These are phyloP conservation scores for fruit fly (Drosophila melanogaster) DNA, from an alignment of 1,140 invertebrate genomes.

Conservation along the genomic window DNA sequence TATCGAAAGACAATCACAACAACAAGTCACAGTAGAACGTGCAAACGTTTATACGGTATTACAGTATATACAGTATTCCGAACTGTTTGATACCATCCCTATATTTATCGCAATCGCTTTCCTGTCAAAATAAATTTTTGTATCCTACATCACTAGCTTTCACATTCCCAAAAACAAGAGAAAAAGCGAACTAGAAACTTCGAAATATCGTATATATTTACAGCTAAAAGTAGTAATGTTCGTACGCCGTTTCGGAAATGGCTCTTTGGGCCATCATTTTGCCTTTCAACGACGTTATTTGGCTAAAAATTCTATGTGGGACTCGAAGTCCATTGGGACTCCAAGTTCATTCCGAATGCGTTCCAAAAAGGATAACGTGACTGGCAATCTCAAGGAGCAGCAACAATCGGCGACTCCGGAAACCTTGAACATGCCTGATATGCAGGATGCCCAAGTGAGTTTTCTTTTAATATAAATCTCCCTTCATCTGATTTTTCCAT, in stretches of 20 bases:
- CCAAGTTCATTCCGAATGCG: not conserved
- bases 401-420: not conserved
- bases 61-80: not conserved
- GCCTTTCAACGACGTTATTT: not conserved
- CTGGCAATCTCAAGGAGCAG: not conserved
- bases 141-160: not conserved
- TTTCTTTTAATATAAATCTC: not conserved
- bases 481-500: too few relatives aligned
- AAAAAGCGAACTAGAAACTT: not conserved
- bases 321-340: constrained; percentile 2
- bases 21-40: too few relatives aligned
- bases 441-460: constrained; percentile 1
- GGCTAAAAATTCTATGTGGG: constrained; percentile 25
- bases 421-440: not conserved
- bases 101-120: not conserved
- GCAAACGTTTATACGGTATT: too few relatives aligned
- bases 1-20: too few relatives aligned
- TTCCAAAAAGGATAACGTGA: not conserved
- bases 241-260: not conserved
- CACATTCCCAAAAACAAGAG: not conserved
- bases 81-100: not conserved
- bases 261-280: not conserved
- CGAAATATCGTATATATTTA: not conserved
- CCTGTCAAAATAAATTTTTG: not conserved
- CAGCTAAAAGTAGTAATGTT: not conserved